These are phyloP conservation scores for Caenorhabditis sp. DNA, from an alignment of 2,888 invertebrate species.

Conservation along the genomic window DNA sequence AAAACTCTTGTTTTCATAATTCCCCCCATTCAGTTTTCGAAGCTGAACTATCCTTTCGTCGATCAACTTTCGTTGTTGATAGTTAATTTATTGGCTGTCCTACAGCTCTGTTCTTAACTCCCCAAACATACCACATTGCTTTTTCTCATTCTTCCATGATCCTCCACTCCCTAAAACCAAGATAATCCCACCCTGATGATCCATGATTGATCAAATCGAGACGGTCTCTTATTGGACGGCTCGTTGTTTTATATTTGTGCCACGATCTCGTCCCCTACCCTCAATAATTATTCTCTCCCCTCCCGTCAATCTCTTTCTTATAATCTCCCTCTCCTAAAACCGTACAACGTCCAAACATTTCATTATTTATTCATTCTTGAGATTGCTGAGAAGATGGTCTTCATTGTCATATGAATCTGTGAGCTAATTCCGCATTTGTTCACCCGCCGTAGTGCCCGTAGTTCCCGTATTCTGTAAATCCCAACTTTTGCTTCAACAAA, in stretches of 20 bases:
- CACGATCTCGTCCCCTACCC: constrained; percentile 46
- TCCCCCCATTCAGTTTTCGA: constrained; percentile 3
- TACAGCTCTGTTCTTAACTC: constrained; percentile 17
- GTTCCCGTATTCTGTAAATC: constrained; percentile 32
- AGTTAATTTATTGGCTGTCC: constrained; percentile 6
- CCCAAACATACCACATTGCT: neutral
- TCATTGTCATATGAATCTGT: constrained; percentile 46
- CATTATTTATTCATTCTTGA: constrained; percentile 23
- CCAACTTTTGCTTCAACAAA: neutral
- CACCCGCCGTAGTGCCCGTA: constrained; percentile 35
- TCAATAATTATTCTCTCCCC: constrained; percentile 3
- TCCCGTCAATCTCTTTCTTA: neutral
- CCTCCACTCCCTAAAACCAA: constrained; percentile 11
- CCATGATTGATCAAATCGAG: constrained; percentile 29
- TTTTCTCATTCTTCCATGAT: constrained; percentile 34
- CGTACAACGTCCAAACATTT: neutral
- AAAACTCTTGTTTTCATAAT: neutral
- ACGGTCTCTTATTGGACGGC: constrained; percentile 9
- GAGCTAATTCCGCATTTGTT: neutral
- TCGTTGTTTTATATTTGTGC: constrained; percentile 58
- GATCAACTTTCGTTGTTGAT: neutral
- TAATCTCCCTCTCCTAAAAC: neutral
- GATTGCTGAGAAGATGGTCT: constrained; percentile 6
- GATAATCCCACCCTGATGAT: neutral
- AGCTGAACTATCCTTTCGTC: neutral